Conservation (phyloP, 2,113 vertebrate species). For the Gambusia holbrooki region DNA sequence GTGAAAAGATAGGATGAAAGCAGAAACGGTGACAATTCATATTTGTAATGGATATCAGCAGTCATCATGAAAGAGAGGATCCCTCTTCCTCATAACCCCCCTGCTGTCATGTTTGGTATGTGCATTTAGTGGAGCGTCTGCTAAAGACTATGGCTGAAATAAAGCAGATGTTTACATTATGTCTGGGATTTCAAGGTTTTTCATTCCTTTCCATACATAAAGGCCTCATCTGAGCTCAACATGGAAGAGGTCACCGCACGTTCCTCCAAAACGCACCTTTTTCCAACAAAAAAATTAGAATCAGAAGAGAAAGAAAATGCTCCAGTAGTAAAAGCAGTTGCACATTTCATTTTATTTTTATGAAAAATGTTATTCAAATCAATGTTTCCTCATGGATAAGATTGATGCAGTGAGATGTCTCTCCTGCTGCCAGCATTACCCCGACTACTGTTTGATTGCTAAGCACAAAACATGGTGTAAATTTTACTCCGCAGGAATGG, state of each 20-base stretch:
- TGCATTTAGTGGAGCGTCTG: constrained; percentile 16
- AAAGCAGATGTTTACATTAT: constrained; percentile 54
- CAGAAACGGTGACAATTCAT: neutral
- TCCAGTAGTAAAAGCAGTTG: neutral
- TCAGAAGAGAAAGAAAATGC: neutral
- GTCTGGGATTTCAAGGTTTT: constrained; percentile 44
- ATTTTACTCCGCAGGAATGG: constrained; percentile 58
- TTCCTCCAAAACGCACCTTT: neutral
- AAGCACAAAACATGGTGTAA: constrained; percentile 50
- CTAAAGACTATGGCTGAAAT: constrained; percentile 24
- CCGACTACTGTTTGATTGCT: constrained; percentile 26
- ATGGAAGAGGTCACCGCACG: neutral
- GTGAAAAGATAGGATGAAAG: constrained; percentile 7
- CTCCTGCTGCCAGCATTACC: constrained; percentile 23
- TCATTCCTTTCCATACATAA: constrained; percentile 12
- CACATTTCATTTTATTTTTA: neutral
- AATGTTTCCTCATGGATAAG: neutral
- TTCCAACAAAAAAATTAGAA: neutral
- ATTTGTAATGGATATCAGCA: constrained; percentile 4
- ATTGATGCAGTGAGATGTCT: neutral
- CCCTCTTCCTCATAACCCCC: neutral
- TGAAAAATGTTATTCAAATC: neutral
- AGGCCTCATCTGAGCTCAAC: neutral
- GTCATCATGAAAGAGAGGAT: neutral
- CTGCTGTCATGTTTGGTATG: neutral